Evolutionary conservation across 2,113 vertebrate species (phyloP).

Genomic region (Rostratula benghalensis): DNA sequence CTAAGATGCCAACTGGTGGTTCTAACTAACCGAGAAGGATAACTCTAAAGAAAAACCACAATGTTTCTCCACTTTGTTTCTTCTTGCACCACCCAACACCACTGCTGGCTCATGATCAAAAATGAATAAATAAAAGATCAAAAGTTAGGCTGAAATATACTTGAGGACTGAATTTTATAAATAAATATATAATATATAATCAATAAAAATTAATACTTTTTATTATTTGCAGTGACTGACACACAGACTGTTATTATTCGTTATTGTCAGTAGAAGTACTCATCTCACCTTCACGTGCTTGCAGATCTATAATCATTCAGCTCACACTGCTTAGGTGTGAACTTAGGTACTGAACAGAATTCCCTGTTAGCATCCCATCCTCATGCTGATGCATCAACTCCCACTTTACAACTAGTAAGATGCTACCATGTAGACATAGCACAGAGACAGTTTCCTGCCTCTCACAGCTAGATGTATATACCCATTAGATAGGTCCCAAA

Average conservation of each 20-base stretch:
- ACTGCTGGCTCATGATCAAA: background rate
- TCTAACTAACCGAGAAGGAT: background rate
- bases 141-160: background rate
- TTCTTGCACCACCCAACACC: background rate
- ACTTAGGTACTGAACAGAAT: background rate
- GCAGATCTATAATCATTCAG: background rate
- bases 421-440: background rate
- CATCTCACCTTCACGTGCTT: background rate
- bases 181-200: too few relatives aligned
- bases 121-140: background rate
- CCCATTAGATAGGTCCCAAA: background rate
- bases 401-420: background rate
- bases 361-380: background rate
- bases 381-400: background rate
- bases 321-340: too few relatives aligned
- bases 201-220: background rate
- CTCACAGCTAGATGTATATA: background rate
- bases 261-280: background rate
- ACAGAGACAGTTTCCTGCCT: background rate
- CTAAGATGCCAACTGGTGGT: background rate
- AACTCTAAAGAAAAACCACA: background rate
- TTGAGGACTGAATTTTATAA: background rate
- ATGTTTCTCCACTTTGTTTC: background rate
- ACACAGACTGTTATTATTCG: background rate
- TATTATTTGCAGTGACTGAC: background rate